Base-by-base conservation (phyloP, 2,888 invertebrate genomes). In the Ypsolopha sequella region DNA sequence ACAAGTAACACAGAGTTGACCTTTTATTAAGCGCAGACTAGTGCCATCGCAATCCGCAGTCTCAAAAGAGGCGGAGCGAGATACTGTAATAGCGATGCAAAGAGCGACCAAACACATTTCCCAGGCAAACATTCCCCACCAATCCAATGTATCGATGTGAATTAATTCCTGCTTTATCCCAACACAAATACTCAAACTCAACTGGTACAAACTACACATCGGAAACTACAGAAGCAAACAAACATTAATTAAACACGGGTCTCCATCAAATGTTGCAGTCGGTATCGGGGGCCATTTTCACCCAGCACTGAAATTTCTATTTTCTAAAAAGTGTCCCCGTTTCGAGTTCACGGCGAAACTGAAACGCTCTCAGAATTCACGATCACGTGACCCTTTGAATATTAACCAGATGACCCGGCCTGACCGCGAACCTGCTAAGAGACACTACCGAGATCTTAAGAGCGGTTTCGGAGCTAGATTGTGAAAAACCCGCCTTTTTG, bases 301-400 rank as follows among this genome's bases (percentile, higher is more conserved):
- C 24, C 24, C n/a, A n/a, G 24, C 24, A 24, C 24, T 24, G 4
- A n/a, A 6, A 44, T n/a, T 45, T 45, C 33, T 45, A 43, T 43
- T 43, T 13, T 7, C 13, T 14, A 36, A 47, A 36, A 14, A 39
- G 63, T 61, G 65, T 66, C 65, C 59, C 69, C 69, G 64, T 62
- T 63, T 56, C 55, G 60, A 56, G 59, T 55, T 62, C 60, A 61
- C 60, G 59, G 63, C 66, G 68, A 66, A 70, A 67, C 62, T 62
- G 70, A 68, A 69, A 80, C 80, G 76, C 76, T 76, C 59, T 61
- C 66, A 68, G 84, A 80, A 82, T 84, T 70, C 68, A 64, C 74
- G 78, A 84, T 80, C 72, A 72, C 71, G 68, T 66, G 75, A 73
- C 76, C 78, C 77, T 79, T 76, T 84, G 81, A 84, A 84, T 85